phyloP scores from a whole-genome alignment of 2,113 vertebrate species.

The Percina caprodes region DNA sequence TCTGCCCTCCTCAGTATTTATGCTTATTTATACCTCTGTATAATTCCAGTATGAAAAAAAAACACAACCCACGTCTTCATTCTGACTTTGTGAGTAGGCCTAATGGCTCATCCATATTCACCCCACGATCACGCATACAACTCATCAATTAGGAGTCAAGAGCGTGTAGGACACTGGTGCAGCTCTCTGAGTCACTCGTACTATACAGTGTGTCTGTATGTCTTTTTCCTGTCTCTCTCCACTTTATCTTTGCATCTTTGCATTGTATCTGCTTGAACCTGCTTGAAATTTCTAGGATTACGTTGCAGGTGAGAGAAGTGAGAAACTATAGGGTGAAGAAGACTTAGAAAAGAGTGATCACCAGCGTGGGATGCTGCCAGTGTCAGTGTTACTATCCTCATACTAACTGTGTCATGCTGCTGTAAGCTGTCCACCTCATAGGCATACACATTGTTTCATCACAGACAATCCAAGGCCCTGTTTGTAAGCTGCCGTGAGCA shows the following conservation, averaged over 20 bases:
- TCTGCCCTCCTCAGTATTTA: background rate
- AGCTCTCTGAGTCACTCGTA: slow-evolving; percentile 17
- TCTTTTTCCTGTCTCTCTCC: background rate
- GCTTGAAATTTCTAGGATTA: background rate
- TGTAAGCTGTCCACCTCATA: background rate
- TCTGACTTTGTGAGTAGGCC: slow-evolving; percentile 19
- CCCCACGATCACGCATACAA: slow-evolving; percentile 17
- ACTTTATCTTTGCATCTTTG: background rate
- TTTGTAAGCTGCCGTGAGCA: background rate
- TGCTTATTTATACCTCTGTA: no score
- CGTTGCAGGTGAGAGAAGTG: background rate
- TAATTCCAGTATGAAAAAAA: background rate
- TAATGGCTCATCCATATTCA: slow-evolving; percentile 24
- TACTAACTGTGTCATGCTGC: background rate
- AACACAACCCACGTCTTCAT: slow-evolving; percentile 2
- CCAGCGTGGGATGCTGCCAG: background rate
- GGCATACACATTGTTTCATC: slow-evolving; percentile 25
- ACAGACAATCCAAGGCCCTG: slow-evolving; percentile 11
- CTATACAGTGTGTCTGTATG: no score
- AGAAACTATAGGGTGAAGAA: background rate
- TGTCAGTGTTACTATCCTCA: background rate
- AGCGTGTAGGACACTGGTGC: background rate
- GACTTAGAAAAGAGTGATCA: background rate
- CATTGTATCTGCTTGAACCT: background rate
- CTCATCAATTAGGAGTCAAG: slow-evolving; percentile 22